Conservation (phyloP, 2,888 invertebrate genomes). For the Sphaerophoria taeniata region DNA sequence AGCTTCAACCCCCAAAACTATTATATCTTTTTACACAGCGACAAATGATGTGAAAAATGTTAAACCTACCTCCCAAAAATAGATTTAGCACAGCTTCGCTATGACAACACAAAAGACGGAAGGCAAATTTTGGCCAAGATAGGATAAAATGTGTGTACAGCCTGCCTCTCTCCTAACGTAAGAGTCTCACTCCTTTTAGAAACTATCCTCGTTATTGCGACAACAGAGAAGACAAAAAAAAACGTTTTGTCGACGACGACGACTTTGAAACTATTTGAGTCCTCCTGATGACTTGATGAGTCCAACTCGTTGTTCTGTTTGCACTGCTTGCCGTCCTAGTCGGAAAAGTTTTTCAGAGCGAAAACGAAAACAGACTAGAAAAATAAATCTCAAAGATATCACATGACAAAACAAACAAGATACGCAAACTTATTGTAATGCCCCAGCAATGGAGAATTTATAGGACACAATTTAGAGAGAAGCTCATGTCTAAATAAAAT, state of each 20-base stretch:
- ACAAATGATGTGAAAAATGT: conserved; percentile 42
- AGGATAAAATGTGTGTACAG: neutral
- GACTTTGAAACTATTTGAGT: conserved; percentile 53
- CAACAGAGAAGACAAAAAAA: neutral
- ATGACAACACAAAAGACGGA: conserved; percentile 58
- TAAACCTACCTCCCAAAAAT: conserved; percentile 11
- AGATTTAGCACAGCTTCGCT: conserved; percentile 8
- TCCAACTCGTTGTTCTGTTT: conserved; percentile 53
- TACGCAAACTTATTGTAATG: conserved; percentile 70
- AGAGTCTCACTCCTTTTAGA: conserved; percentile 6
- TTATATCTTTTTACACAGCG: conserved; percentile 12
- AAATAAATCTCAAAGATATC: conserved; percentile 60
- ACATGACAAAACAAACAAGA: conserved; percentile 64
- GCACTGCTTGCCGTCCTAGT: conserved; percentile 17
- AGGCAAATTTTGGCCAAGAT: conserved; percentile 59
- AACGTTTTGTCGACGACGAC: conserved; percentile 31
- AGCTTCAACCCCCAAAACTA: conserved; percentile 14
- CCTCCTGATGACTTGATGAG: conserved; percentile 23
- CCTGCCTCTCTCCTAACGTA: neutral
- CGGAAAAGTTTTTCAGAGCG: conserved; percentile 8
- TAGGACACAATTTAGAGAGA: conserved; percentile 48
- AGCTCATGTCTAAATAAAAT: conserved; percentile 35
- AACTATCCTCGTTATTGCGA: conserved; percentile 24
- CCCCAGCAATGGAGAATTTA: conserved; percentile 61
- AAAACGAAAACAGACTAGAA: neutral